A percentile compares a stretch with the other conserved stretches of the same genome.
phyloP scores from a whole-genome alignment of 2,888 invertebrate genomes.

The Phorcus lineatus region DNA sequence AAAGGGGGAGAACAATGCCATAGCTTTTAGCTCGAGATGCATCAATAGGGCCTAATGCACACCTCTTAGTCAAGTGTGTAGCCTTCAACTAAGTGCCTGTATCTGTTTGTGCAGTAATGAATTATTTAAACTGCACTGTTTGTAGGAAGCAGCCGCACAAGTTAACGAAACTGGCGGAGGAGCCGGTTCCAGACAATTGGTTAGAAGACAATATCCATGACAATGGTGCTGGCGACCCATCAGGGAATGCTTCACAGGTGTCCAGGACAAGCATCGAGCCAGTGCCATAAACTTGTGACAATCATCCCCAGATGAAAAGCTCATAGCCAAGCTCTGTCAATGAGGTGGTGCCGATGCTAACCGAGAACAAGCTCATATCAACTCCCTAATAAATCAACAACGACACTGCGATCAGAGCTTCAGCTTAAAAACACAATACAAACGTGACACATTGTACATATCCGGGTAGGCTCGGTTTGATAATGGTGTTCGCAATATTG shows the following conservation, averaged over 20 bases:
- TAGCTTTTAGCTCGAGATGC: not conserved
- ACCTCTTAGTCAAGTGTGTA: not conserved
- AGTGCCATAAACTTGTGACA: too few species aligned
- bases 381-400: conserved; percentile 6
- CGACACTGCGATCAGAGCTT: not conserved
- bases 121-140: not conserved
- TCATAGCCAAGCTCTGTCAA: too few species aligned
- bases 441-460: not conserved
- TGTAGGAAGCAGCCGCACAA: not conserved
- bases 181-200: not conserved
- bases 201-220: not conserved
- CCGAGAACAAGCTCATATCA: not conserved
- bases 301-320: too few species aligned
- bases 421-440: not conserved
- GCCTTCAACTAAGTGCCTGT: not conserved
- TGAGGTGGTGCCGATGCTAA: not conserved
- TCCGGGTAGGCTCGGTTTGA: conserved; percentile 8
- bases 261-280: too few species aligned
- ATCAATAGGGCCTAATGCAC: not conserved
- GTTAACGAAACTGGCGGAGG: not conserved
- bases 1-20: too few species aligned
- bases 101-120: conserved; percentile 9
- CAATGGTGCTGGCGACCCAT: not conserved
- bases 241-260: too few species aligned
- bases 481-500: conserved; percentile 2